phyloP scores from a whole-genome alignment of 2,888 invertebrate species.

The Drosophila recens region DNA sequence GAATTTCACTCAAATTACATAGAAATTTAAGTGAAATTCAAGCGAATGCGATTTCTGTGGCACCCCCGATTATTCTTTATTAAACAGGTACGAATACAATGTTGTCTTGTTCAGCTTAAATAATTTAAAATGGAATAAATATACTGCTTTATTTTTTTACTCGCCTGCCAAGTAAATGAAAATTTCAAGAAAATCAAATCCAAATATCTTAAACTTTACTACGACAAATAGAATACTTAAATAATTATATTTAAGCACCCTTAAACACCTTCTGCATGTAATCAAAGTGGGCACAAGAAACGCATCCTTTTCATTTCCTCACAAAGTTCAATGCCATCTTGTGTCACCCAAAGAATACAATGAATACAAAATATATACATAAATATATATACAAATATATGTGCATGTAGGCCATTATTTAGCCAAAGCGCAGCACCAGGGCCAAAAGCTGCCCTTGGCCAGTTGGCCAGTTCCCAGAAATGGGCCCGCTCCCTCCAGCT shows the following conservation, averaged over 20 bases:
- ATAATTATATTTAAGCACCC: background rate
- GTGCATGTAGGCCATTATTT: constrained; percentile 52
- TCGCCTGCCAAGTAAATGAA: too few species aligned
- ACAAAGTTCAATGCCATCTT: constrained; percentile 59
- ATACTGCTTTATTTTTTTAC: too few species aligned
- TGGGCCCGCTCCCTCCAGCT: background rate
- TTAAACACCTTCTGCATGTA: constrained; percentile 28
- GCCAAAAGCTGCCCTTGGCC: constrained; percentile 61
- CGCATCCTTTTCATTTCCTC: constrained; percentile 27
- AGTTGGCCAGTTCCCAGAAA: constrained; percentile 24
- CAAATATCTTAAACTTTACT: too few species aligned
- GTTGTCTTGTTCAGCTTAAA: too few species aligned
- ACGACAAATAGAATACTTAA: background rate
- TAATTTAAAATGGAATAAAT: too few species aligned
- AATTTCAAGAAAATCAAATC: too few species aligned
- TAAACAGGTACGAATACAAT: too few species aligned
- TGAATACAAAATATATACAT: background rate
- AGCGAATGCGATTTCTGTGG: too few species aligned
- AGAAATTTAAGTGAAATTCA: too few species aligned
- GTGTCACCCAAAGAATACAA: constrained; percentile 25
- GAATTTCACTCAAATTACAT: too few species aligned
- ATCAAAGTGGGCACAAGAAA: constrained; percentile 14
- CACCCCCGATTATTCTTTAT: too few species aligned
- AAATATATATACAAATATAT: background rate
- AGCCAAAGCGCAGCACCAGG: constrained; percentile 49